Evolutionary conservation across 2,113 vertebrate genomes (phyloP), one percentile per base, ranked within the genome.

Genomic region (Ahaetulla prasina): DNA sequence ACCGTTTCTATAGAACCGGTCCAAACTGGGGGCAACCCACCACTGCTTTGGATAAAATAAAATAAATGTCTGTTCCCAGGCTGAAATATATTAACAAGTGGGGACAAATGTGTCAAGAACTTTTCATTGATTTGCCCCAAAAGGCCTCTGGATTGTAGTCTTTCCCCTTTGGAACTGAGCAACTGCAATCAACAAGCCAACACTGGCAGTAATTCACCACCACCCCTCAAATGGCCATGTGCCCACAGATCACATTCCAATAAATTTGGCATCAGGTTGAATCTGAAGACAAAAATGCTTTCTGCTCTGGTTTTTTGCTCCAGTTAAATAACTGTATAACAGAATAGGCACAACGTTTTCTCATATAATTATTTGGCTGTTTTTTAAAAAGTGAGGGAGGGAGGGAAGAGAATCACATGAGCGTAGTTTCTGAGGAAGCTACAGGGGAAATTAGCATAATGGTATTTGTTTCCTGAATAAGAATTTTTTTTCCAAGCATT

Each of bases 391-490:
- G 1, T 4, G 45, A 47, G 45, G 45, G 45, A 96, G 85, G 63
- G 95, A 95, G 94, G 94, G 93, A 95, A 94, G 89, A 18, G 18
- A 47, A 57, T 94, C 93, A 95, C 85, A 88, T 94, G 93, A 43
- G 0, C 93, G 90, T 93, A 93, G 92, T 95, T 95, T 95, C 91
- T 0, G 0, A 74, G 25, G 0, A 0, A 95, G 93, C 91, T 96
- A 94, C 92, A 94, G 60, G 11, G 94, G 93, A 96, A 94, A 94
- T 96, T 92, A 1, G 89, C 50, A 18, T 95, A 94, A 60, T 95
- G 95, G 94, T 95, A 95, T 96, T 93, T 93, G 93, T 96, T 96
- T 96, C 95, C 95, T n/a, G 90, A 94, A 93, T 96, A 94, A 95
- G 94, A 96, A 93, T 91, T 35, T 96, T 50, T 87, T 50, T 16